Evolutionary conservation across 2,113 vertebrate genomes (phyloP), one percentile per base, ranked within the genome.

Genomic region (Varanus salvator): DNA sequence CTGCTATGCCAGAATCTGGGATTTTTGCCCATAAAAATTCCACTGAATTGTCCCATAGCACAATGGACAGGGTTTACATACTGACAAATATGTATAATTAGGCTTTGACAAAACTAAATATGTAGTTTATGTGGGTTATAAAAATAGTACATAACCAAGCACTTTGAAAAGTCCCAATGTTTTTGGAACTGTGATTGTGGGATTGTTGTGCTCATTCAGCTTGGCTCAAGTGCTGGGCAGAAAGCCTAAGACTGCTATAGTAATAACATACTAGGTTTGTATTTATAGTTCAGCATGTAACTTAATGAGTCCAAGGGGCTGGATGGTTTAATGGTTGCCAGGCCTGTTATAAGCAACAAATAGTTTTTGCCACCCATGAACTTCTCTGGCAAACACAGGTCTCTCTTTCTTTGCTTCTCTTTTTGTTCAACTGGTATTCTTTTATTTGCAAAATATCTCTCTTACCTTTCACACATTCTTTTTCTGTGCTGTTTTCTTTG

Each of bases 401-500:
- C 91, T 92, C 88, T 0, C 0, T 0, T 9, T 89, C 91, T 80
- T 91, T 31, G 72, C 92, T 93, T 94, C 71, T 91, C 91, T 88
- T 91, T 94, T 86, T 91, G n/a, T 86, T 93, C 50, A 94, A 11
- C 34, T 93, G 48, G 88, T 90, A 92, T 29, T 92, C 72, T 91
- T 80, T 95, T 92, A 84, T 87, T 91, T 94, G 60, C 94, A 90
- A 91, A 91, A 94, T 75, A 87, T 93, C 96, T 95, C 84, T 94
- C 93, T 96, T 96, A 7, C 95, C 96, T 97, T 95, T 97, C 96
- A 96, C 96, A 80, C 84, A 90, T 95, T 97, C 93, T 97, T 96
- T 96, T 94, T 98, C 96, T 97, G 92, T 97, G 94, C 97, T 92
- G 3, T 97, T 97, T 97, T 96, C 94, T 97, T 96, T 94, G 97